A percentile compares a stretch with the other conserved stretches of the same genome.
phyloP scores from a whole-genome alignment of 2,113 vertebrate genomes.

The Tachysurus vachellii region DNA sequence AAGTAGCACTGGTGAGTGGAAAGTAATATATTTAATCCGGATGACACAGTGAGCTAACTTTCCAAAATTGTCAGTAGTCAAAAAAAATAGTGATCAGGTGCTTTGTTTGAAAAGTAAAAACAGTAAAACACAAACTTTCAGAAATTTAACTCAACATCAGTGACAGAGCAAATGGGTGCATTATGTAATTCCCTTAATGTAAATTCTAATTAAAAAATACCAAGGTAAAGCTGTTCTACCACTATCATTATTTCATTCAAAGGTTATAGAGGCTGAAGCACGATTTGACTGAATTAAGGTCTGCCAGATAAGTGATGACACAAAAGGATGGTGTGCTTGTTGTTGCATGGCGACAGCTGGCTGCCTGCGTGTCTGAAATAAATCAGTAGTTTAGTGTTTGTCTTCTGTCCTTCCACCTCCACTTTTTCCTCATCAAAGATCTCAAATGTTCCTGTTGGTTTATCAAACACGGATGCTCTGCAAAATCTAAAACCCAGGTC shows the following conservation, averaged over 20 bases:
- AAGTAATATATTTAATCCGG: neutral
- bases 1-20: neutral
- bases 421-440: conserved; percentile 53
- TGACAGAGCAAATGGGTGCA: neutral
- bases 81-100: neutral
- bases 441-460: conserved; percentile 66
- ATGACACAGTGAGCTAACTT: neutral
- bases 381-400: conserved; percentile 68
- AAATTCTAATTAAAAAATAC: conserved; percentile 15
- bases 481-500: conserved; percentile 70
- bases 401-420: conserved; percentile 57
- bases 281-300: conserved; percentile 33
- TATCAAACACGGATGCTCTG: conserved; percentile 67
- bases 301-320: conserved; percentile 19
- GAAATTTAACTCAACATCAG: neutral
- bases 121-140: neutral
- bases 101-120: neutral
- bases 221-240: neutral
- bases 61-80: neutral
- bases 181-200: neutral
- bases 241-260: conserved; percentile 10
- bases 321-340: conserved; percentile 56
- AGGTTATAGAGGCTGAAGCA: conserved; percentile 34
- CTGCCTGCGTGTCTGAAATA: conserved; percentile 61
- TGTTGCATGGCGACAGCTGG: conserved; percentile 61